These are phyloP conservation scores for Bombus picipes DNA, from an alignment of 1,140 invertebrate genomes.

Conservation along the genomic window DNA sequence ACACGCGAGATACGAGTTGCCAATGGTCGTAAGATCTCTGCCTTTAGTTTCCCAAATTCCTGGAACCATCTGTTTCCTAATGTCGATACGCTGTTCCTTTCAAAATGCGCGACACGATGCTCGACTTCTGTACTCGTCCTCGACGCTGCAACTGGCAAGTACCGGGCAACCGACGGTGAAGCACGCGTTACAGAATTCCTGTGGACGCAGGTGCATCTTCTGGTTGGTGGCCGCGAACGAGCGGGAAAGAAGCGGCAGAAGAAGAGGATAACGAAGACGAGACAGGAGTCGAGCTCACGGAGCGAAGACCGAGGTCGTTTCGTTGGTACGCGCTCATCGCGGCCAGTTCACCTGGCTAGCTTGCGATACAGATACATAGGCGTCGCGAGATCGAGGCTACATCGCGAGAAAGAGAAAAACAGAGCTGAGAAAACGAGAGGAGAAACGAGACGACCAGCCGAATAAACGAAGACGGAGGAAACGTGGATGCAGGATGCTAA, in stretches of 20 bases:
- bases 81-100: no score
- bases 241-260: neutral
- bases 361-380: constrained; percentile 54
- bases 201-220: constrained; percentile 43
- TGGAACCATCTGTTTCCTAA: neutral
- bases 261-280: constrained; percentile 37
- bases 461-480: constrained; percentile 3
- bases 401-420: constrained; percentile 27
- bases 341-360: constrained; percentile 12
- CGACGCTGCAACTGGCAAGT: neutral
- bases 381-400: constrained; percentile 19
- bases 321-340: constrained; percentile 20
- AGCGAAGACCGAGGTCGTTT: constrained; percentile 55
- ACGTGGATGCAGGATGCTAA: constrained; percentile 68
- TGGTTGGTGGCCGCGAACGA: neutral
- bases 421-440: neutral
- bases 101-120: no score
- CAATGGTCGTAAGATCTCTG: neutral
- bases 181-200: constrained; percentile 18
- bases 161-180: no score
- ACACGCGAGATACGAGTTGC: neutral
- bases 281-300: constrained; percentile 41
- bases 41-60: neutral
- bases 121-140: no score
- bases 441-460: neutral